phyloP scores from a whole-genome alignment of 2,888 invertebrate genomes.

The Cenopis cana region DNA sequence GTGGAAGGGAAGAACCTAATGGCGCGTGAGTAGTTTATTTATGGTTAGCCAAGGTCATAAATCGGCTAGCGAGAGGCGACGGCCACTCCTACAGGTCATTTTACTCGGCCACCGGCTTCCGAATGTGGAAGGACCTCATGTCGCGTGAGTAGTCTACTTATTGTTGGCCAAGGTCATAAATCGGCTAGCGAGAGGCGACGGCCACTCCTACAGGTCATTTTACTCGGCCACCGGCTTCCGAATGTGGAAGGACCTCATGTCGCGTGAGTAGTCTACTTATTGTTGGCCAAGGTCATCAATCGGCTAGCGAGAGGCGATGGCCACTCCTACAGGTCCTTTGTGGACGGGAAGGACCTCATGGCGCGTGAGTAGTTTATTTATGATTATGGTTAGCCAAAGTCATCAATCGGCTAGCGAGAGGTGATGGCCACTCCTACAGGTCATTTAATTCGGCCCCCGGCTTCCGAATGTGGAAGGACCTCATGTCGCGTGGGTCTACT shows the following conservation, averaged over 20 bases:
- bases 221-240: constrained; percentile 89
- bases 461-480: too few species aligned
- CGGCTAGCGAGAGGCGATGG: constrained; percentile 88
- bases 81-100: too few species aligned
- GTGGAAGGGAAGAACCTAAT: too few species aligned
- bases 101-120: too few species aligned
- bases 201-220: constrained; percentile 87
- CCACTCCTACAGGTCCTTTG: constrained; percentile 87
- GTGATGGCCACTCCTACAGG: too few species aligned
- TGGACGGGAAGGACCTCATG: constrained; percentile 96
- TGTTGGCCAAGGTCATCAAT: constrained; percentile 73
- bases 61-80: too few species aligned
- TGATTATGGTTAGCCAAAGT: too few species aligned
- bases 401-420: too few species aligned
- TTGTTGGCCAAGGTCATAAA: constrained; percentile 73
- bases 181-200: constrained; percentile 87
- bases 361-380: constrained; percentile 89
- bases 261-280: constrained; percentile 87
- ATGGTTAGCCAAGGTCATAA: constrained; percentile 91
- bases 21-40: too few species aligned
- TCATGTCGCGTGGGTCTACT: too few species aligned
- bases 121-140: constrained; percentile 95
- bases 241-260: constrained; percentile 94
- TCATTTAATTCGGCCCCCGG: too few species aligned
- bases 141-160: constrained; percentile 88